phyloP scores from a whole-genome alignment of 2,888 invertebrate genomes.

The Heliconius hortense region DNA sequence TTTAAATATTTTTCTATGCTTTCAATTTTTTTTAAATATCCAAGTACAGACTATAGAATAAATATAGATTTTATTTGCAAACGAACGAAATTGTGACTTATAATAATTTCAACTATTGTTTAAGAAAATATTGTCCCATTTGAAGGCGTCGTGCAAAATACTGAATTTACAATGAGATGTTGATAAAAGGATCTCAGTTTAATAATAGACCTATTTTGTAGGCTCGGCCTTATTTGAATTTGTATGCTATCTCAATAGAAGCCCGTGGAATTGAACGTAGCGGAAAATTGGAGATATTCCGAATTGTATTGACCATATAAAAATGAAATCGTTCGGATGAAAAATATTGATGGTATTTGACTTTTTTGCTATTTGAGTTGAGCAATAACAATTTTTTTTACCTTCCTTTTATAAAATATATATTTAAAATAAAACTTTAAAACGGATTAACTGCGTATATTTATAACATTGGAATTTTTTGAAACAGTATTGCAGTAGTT shows the following conservation, averaged over 20 bases:
- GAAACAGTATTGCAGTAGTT: too few relatives aligned
- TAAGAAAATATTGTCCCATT: background rate
- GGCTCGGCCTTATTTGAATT: slow-evolving; percentile 40
- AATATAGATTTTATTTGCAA: background rate
- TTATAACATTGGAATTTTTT: too few relatives aligned
- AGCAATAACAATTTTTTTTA: too few relatives aligned
- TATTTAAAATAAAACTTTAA: too few relatives aligned
- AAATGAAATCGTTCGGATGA: slow-evolving; percentile 15
- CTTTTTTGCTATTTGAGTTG: background rate
- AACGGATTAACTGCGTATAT: too few relatives aligned
- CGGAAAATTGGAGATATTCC: slow-evolving; percentile 30
- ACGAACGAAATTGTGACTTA: background rate
- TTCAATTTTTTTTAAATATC: too few relatives aligned
- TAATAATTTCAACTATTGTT: background rate
- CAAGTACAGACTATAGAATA: too few relatives aligned
- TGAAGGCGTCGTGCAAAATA: slow-evolving; percentile 46
- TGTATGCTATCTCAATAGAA: slow-evolving; percentile 34
- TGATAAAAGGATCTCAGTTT: slow-evolving; percentile 43
- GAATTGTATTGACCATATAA: slow-evolving; percentile 26
- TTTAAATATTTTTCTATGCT: too few relatives aligned
- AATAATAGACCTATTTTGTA: slow-evolving; percentile 39
- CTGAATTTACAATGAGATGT: slow-evolving; percentile 50
- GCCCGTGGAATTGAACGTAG: slow-evolving; percentile 4
- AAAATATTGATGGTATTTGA: slow-evolving; percentile 10
- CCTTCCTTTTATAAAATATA: too few relatives aligned